These are phyloP conservation scores for Abrostola tripartita DNA, from an alignment of 2,888 invertebrate genomes.

Conservation along the genomic window DNA sequence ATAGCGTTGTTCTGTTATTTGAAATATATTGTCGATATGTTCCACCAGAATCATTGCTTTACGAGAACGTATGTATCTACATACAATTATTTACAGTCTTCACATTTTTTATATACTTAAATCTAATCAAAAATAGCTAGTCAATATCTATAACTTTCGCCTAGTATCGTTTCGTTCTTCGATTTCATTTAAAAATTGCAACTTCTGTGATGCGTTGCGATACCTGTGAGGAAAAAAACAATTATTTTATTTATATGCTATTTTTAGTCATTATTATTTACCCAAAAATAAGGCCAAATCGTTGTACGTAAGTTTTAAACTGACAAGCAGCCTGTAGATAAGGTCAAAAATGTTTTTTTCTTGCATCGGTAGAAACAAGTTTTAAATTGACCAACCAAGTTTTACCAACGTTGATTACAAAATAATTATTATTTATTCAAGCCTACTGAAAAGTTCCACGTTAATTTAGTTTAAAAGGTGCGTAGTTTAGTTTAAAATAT, in stretches of 20 bases:
- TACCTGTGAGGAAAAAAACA: constrained; percentile 67
- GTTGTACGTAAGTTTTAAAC: no score
- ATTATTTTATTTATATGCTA: not conserved
- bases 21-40: constrained; percentile 84
- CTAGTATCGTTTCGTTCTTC: constrained; percentile 76
- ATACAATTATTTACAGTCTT: constrained; percentile 85
- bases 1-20: constrained; percentile 46
- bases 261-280: no score
- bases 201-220: constrained; percentile 65
- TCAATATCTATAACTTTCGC: constrained; percentile 73
- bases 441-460: no score
- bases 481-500: not conserved
- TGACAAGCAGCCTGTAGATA: no score
- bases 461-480: no score
- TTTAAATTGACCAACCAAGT: no score
- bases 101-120: constrained; percentile 71
- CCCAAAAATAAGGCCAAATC: no score
- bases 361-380: no score
- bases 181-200: constrained; percentile 68
- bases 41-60: constrained; percentile 80
- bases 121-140: constrained; percentile 52
- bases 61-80: constrained; percentile 66
- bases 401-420: no score
- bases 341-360: no score
- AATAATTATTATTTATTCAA: no score